Percentiles rank a stretch among this genome's conserved stretches.
Conservation (phyloP, 1,140 invertebrate species). For the Portunus trituberculatus region DNA sequence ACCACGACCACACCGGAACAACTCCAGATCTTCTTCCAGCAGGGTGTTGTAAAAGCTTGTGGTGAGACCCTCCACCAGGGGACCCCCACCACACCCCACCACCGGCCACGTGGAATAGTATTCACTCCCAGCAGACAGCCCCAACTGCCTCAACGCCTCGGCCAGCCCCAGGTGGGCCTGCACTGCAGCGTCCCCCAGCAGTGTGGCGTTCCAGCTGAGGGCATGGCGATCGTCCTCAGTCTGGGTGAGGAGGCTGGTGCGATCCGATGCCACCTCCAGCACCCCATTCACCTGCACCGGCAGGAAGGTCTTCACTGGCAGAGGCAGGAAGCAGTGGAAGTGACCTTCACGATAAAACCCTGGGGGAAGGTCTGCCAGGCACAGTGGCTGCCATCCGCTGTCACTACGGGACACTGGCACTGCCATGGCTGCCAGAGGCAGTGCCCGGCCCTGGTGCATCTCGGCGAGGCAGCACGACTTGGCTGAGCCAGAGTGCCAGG, state of each 20-base stretch:
- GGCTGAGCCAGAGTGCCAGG: constrained; percentile 61
- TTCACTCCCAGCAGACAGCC: background rate
- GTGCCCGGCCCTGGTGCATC: background rate
- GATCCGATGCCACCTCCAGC: constrained; percentile 63
- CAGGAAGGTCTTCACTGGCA: constrained; percentile 48
- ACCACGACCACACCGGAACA: constrained; percentile 16
- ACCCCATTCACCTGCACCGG: constrained; percentile 60
- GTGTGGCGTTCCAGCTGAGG: constrained; percentile 45
- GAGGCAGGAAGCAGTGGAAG: constrained; percentile 65
- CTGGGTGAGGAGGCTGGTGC: constrained; percentile 42
- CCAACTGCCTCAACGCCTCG: background rate
- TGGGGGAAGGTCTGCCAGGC: constrained; percentile 41
- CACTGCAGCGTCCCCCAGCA: constrained; percentile 47
- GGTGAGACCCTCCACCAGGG: background rate
- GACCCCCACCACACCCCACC: background rate
- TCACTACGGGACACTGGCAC: background rate
- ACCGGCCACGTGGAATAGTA: constrained; percentile 53
- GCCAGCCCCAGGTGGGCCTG: constrained; percentile 41
- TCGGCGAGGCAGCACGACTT: background rate
- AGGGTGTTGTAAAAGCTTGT: constrained; percentile 42
- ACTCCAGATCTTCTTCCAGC: background rate
- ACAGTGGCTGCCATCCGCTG: constrained; percentile 25
- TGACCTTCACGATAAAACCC: constrained; percentile 59
- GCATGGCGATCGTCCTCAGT: constrained; percentile 45
- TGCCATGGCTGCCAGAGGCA: constrained; percentile 58